Evolutionary conservation across 2,113 vertebrate genomes (phyloP), one percentile per base, ranked within the genome.

Genomic region (Alces alces): DNA sequence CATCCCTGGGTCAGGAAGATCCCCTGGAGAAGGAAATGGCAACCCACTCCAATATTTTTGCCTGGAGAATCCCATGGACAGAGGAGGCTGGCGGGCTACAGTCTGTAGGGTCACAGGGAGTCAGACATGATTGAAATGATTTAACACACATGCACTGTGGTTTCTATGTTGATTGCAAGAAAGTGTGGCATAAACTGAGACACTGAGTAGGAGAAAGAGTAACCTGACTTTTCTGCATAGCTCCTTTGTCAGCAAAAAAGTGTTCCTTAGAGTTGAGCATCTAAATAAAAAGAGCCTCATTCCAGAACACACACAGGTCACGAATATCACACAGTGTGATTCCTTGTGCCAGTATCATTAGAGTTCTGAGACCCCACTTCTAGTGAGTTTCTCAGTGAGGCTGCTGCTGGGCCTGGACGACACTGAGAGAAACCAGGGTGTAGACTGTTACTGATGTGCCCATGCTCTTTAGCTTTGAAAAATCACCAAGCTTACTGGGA

Each of bases 201-300:
- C 8, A 36, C 36, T 25, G 36, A 25, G 66, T 21, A 13, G 21
- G 25, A 73, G 57, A 73, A 36, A 36, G 79, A 70, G 86, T 82
- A 91, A 66, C 11, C 57, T 39, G 52, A 66, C 23, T n/a, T 86
- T 86, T 86, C 16, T 1, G 25, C 47, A 39, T 8, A 15, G 82
- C 39, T 36, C 36, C n/a, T 61, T 89, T 64, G 39, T 52, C 27
- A 90, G 60, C 84, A 78, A 52, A 87, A 93, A 93, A 19, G 17
- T 55, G 55, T 84, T 80, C n/a, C 88, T 64, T 54, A 96, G 39
- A 86, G 23, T 86, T 64, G 47, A 86, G 54, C 33, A 82, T 19
- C 8, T 64, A 89, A 61, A 52, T n/a, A 87, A 86, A 60, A n/a
- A 93, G 12, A 95, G 4, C 14, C 9, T 84, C 0, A 0, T 60